These are phyloP conservation scores for Gallinago media DNA, from an alignment of 2,113 vertebrate species.

Conservation along the genomic window DNA sequence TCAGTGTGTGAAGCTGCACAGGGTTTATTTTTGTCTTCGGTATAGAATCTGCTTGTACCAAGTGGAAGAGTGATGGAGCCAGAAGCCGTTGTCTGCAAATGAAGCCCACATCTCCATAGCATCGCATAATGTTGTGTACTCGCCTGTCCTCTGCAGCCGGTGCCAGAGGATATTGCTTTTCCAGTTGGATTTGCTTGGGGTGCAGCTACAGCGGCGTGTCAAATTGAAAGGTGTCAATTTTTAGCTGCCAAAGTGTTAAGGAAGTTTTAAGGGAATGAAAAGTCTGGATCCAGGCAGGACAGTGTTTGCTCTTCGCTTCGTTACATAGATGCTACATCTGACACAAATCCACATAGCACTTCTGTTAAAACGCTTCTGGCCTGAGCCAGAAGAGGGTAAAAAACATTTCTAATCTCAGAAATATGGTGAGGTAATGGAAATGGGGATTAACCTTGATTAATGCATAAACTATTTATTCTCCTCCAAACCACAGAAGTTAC, in stretches of 20 bases:
- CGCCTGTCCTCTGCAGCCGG: background rate
- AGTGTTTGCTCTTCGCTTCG: background rate
- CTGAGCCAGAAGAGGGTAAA: background rate
- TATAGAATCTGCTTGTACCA: constrained; percentile 1
- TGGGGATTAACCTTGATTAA: constrained; percentile 4
- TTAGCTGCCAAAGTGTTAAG: background rate
- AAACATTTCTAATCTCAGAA: background rate
- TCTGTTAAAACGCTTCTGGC: background rate
- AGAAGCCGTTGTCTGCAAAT: background rate
- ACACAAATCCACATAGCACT: background rate
- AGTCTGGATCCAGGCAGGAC: background rate
- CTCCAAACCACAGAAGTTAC: background rate
- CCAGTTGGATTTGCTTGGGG: constrained; percentile 86
- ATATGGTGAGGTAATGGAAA: background rate
- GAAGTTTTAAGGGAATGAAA: background rate
- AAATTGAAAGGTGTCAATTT: constrained; percentile 86
- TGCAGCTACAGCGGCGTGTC: constrained; percentile 83
- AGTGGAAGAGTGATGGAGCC: constrained; percentile 1
- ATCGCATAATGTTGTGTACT: background rate
- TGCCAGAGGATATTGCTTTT: constrained; percentile 74
- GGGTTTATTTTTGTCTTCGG: constrained; percentile 26
- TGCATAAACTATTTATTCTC: constrained; percentile 32
- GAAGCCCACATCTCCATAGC: background rate
- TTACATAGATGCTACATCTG: background rate
- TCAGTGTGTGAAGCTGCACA: background rate